These are phyloP conservation scores for Phortica magna DNA, from an alignment of 2,888 invertebrate genomes.

Conservation along the genomic window DNA sequence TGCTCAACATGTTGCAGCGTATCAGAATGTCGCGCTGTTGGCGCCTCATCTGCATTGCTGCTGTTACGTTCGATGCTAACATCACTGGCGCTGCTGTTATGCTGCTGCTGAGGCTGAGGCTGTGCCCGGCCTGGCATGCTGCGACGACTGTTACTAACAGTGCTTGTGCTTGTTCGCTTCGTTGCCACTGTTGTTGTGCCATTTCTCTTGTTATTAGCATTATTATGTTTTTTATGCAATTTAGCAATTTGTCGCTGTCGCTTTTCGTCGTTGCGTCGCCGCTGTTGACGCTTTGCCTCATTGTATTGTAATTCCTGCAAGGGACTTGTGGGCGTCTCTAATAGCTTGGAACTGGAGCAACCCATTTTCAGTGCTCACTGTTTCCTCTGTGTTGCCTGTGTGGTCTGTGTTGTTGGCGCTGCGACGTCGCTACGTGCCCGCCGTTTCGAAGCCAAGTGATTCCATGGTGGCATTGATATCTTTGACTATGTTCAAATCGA, in stretches of 20 bases:
- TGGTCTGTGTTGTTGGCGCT: too few relatives aligned
- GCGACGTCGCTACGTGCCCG: slow-evolving; percentile 6
- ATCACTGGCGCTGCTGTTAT: too few relatives aligned
- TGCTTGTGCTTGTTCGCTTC: slow-evolving; percentile 24
- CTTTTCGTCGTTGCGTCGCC: slow-evolving; percentile 65
- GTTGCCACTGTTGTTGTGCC: slow-evolving; percentile 19
- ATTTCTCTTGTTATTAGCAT: slow-evolving; percentile 56
- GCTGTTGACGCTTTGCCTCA: slow-evolving; percentile 56
- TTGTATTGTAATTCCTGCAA: slow-evolving; percentile 66
- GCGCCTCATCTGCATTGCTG: not conserved
- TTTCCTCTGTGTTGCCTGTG: too few relatives aligned
- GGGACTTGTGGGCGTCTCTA: slow-evolving; percentile 66
- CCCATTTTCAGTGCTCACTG: slow-evolving; percentile 67
- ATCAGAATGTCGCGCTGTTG: not conserved
- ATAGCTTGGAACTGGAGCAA: slow-evolving; percentile 68
- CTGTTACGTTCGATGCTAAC: too few relatives aligned
- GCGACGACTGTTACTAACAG: slow-evolving; percentile 15
- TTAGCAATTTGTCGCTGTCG: slow-evolving; percentile 67
- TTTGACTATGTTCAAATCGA: not conserved
- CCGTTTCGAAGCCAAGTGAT: too few relatives aligned
- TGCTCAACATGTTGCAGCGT: not conserved
- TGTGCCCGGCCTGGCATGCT: too few relatives aligned
- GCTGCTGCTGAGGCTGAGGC: too few relatives aligned
- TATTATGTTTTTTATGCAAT: slow-evolving; percentile 66
- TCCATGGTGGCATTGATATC: too few relatives aligned